A percentile compares a stretch with the other conserved stretches of the same genome.
phyloP scores from a whole-genome alignment of 2,113 vertebrate genomes.

The Fulica atra region DNA sequence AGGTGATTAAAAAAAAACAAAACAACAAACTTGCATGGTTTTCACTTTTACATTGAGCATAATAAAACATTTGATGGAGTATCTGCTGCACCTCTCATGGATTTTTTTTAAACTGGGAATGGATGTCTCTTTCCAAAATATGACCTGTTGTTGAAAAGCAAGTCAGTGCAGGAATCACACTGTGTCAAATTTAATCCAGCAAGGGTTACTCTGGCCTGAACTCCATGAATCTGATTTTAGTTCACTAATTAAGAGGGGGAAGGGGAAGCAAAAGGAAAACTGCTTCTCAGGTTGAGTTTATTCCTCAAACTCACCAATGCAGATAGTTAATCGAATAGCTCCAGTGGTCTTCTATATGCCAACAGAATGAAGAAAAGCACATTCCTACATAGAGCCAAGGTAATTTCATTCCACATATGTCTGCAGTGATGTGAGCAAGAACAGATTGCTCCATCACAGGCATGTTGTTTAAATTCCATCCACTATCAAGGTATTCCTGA shows the following conservation, averaged over 20 bases:
- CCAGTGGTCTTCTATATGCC: constrained; percentile 99
- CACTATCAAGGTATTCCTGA: constrained; percentile 93
- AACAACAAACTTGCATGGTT: not conserved
- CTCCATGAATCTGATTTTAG: not conserved
- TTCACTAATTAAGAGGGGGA: not conserved
- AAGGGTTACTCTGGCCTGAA: not conserved
- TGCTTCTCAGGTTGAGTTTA: not conserved
- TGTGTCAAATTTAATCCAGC: not conserved
- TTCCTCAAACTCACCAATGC: constrained; percentile 86
- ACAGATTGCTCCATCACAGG: constrained; percentile 97
- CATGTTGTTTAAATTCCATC: constrained; percentile 99
- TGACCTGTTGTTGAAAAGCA: constrained; percentile 4
- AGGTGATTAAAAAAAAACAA: not conserved
- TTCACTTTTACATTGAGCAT: not conserved
- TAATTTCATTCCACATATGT: constrained; percentile 98
- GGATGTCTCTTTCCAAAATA: constrained; percentile 64
- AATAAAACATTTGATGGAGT: constrained; percentile 36
- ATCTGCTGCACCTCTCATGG: constrained; percentile 13
- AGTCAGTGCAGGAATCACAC: not conserved
- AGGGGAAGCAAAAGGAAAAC: not conserved
- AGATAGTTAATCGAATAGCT: constrained; percentile 99
- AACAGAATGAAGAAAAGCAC: constrained; percentile 99
- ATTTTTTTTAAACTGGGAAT: constrained; percentile 34
- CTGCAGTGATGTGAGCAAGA: constrained; percentile 93
- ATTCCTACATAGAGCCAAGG: constrained; percentile 98